Percentiles rank a stretch among this genome's conserved stretches.
These are phyloP conservation scores for Penaeus chinensis DNA, from an alignment of 1,140 invertebrate species.

Conservation along the genomic window DNA sequence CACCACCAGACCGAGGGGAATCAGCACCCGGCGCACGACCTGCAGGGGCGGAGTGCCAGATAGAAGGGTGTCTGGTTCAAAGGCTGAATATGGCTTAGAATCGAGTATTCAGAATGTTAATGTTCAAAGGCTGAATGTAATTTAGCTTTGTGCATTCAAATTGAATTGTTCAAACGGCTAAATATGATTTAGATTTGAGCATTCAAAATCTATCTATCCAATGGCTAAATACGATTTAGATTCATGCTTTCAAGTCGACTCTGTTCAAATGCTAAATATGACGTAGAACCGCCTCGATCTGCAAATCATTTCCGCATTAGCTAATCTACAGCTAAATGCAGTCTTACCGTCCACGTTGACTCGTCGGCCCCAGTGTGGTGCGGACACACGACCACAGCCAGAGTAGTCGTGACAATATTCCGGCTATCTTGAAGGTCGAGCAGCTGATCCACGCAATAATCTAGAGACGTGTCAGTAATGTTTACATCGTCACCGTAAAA, in stretches of 20 bases:
- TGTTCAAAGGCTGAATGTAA: no score
- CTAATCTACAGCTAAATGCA: neutral
- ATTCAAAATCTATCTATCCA: no score
- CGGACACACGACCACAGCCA: neutral
- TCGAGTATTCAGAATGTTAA: no score
- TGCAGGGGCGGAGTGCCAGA: neutral
- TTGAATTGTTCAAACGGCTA: no score
- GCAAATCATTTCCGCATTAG: neutral
- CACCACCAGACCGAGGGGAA: constrained; percentile 45
- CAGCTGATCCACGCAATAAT: constrained; percentile 23
- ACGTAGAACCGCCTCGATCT: neutral
- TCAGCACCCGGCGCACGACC: constrained; percentile 38
- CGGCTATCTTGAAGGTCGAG: neutral
- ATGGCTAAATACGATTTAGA: no score
- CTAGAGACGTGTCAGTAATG: neutral
- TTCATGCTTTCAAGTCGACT: no score
- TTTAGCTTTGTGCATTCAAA: no score
- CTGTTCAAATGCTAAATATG: neutral
- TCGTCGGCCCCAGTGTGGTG: neutral
- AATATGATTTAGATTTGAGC: no score
- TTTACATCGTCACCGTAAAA: neutral
- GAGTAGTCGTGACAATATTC: no score
- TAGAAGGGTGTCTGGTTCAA: no score
- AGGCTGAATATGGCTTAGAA: no score
- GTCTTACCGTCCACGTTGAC: constrained; percentile 1